Percentiles rank a stretch among this genome's conserved stretches.
phyloP scores from a whole-genome alignment of 2,113 vertebrate species.

The Erythrocercus mccallii region DNA sequence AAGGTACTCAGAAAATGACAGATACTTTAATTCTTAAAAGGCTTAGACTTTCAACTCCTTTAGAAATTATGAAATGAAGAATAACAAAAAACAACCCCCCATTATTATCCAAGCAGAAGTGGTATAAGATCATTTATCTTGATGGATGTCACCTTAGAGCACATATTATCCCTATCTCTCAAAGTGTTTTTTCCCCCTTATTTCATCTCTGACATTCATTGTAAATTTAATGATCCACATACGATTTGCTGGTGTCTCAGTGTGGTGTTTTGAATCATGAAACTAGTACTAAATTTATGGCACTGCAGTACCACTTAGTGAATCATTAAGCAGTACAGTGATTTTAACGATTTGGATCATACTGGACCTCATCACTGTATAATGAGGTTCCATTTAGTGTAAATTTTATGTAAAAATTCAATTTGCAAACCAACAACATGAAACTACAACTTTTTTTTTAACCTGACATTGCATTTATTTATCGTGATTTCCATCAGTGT shows the following conservation, averaged over 20 bases:
- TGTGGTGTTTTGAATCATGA: conserved; percentile 83
- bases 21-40: conserved; percentile 71
- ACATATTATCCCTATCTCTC: conserved; percentile 84
- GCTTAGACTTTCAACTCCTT: conserved; percentile 66
- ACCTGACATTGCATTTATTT: conserved; percentile 77
- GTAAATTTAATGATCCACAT: conserved; percentile 89
- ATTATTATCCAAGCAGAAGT: conserved; percentile 80
- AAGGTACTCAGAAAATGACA: conserved; percentile 67
- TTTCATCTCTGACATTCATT: conserved; percentile 86
- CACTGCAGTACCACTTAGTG: conserved; percentile 80
- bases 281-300: conserved; percentile 83
- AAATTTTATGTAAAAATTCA: conserved; percentile 87
- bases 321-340: conserved; percentile 85
- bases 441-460: conserved; percentile 81
- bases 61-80: conserved; percentile 79
- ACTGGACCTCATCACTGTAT: conserved; percentile 82
- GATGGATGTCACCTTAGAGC: conserved; percentile 84
- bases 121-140: conserved; percentile 82
- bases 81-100: conserved; percentile 77
- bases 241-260: conserved; percentile 83
- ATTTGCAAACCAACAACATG: conserved; percentile 84
- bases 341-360: conserved; percentile 85
- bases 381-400: conserved; percentile 84
- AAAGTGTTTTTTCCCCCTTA: conserved; percentile 84
- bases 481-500: conserved; percentile 44